Base-by-base conservation (phyloP, 2,888 invertebrate species). In the Ichneumoninae sp. region DNA sequence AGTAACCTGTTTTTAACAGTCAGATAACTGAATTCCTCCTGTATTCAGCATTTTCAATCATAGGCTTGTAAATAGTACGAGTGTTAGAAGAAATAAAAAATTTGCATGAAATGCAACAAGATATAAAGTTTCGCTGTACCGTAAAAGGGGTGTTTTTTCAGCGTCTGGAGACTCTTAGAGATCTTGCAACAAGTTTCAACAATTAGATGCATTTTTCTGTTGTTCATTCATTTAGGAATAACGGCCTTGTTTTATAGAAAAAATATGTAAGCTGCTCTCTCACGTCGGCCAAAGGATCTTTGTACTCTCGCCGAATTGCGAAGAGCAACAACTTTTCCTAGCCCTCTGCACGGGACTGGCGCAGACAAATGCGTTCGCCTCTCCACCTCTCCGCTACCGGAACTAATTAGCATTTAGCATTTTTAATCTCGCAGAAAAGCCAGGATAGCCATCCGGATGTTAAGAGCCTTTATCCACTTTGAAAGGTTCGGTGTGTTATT, bases 381-480 rank as follows among this genome's bases (percentile, higher is more conserved):
- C 22, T 26, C 26, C 87, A 1, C 26, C 26, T 4, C 22, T 26
- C 62, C 30, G 3, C 16, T 47, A 3, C 90, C 90, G 90, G 91
- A 92, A 91, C 93, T 93, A 93, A 93, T 93, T 93, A 93, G 91
- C 91, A 91, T 93, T 92, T 90, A 92, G 90, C 92, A 92, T 92
- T 92, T 93, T 93, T 92, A 93, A 92, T 92, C 90, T 89, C 81
- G 86, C 82, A 88, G 89, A 91, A 89, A 89, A 90, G 90, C 89
- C 88, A 86, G 76, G 76, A 88, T 66, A 66, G 82, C 70, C 30
- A 66, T 75, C 82, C 85, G 85, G 82, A 85, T 82, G 82, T 82
- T 19, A 75, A 74, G 30, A 68, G 72, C 70, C 68, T 75, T 80
- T 77, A 77, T 85, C 76, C 62, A 66, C 76, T 68, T 85, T 36